Conservation (phyloP, 2,797 vertebrate species). For the Oreortyx pictus region DNA sequence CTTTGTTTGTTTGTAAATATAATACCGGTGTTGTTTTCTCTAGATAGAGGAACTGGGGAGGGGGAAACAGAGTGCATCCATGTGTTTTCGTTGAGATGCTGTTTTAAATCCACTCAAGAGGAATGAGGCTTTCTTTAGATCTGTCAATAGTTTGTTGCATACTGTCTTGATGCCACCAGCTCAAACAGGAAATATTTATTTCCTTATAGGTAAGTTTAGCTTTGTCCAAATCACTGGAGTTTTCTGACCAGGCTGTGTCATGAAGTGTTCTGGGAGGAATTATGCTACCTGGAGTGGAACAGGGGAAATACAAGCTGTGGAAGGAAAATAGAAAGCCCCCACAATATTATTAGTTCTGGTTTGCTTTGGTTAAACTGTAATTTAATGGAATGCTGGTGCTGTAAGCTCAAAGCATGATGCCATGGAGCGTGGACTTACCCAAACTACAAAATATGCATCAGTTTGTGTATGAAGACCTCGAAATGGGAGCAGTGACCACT, state of each 20-base stretch:
- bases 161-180: background rate
- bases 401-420: background rate
- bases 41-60: background rate
- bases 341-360: background rate
- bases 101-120: background rate
- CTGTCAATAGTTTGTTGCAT: conserved; percentile 7
- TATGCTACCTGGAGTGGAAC: conserved; percentile 10
- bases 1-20: background rate
- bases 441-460: background rate
- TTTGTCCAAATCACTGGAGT: conserved; percentile 25
- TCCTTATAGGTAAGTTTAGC: conserved; percentile 12
- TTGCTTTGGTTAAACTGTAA: conserved; percentile 30
- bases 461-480: background rate
- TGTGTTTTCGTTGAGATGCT: background rate
- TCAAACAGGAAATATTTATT: conserved; percentile 55
- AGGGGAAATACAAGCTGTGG: background rate
- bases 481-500: background rate
- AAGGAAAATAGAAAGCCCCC: conserved; percentile 21
- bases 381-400: conserved; percentile 5
- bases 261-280: conserved; percentile 36
- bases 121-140: conserved; percentile 3
- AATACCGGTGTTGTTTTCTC: background rate
- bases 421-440: background rate
- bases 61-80: background rate
- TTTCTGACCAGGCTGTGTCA: background rate